A percentile compares a stretch with the other conserved stretches of the same genome.
Conservation (phyloP, 35 echinoderm and acorn worm genomes). For the Holothuria glaberrima region DNA sequence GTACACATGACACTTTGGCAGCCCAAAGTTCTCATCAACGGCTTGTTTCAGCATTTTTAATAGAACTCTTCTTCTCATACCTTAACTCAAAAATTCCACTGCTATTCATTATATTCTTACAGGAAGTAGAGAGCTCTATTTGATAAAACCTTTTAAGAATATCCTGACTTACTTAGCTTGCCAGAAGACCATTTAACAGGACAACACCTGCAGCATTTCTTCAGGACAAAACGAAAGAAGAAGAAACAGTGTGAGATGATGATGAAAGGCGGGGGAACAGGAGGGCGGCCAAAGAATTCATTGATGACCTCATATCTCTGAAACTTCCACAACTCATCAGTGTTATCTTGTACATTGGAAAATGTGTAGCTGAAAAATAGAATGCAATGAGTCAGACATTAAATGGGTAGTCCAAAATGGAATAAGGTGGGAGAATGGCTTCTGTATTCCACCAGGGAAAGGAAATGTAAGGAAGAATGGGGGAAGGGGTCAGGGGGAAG, state of each 20-base stretch:
- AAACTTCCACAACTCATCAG: slow-evolving; percentile 89
- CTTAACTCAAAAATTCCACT: too few species aligned
- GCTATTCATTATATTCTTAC: too few species aligned
- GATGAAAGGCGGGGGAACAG: slow-evolving; percentile 86
- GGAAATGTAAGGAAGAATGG: too few species aligned
- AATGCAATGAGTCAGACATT: neutral
- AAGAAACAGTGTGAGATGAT: slow-evolving; percentile 83
- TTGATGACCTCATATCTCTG: slow-evolving; percentile 89
- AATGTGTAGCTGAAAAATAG: slow-evolving; percentile 92
- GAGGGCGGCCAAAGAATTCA: slow-evolving; percentile 92
- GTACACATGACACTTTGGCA: too few species aligned
- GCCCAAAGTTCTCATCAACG: too few species aligned
- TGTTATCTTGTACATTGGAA: slow-evolving; percentile 95
- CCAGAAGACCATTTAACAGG: slow-evolving; percentile 23
- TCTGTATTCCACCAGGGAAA: too few species aligned
- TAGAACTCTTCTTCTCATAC: too few species aligned
- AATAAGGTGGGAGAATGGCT: neutral
- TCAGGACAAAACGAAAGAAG: slow-evolving; percentile 59
- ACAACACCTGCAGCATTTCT: slow-evolving; percentile 59
- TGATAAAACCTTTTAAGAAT: too few species aligned
- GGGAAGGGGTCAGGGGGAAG: too few species aligned
- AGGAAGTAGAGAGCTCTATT: too few species aligned
- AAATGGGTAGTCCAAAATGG: neutral
- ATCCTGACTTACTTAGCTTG: slow-evolving; percentile 41
- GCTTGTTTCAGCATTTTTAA: too few species aligned